Evolutionary conservation across 2,113 vertebrate species (phyloP), one percentile per base, ranked within the genome.

Genomic region (Piprites chloris): DNA sequence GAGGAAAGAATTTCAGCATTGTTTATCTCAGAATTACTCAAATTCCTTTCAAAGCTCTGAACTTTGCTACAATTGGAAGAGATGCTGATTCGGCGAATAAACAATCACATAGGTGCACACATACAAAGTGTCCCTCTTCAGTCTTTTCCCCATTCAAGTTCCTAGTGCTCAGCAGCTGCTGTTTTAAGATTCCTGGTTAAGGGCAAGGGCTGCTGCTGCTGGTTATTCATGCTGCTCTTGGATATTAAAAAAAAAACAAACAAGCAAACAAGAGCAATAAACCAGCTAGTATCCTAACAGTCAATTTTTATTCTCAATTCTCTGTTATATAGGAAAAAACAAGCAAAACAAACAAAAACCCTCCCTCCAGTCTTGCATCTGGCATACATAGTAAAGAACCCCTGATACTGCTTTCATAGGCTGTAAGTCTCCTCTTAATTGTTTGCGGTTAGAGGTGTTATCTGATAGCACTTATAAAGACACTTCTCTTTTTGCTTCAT

Each of bases 1-100:
- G 65, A 62, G 49, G 58, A 82, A 90, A 87, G 55, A 58, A 74
- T 80, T 85, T 59, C 87, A 85, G 41, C 42, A 80, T 41, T 39
- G 37, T 62, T 85, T 78, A 86, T 93, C 35, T 32, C 68, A 39
- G 39, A 96, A 85, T 83, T 67, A 62, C 30, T 74, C 44, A 63
- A 80, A 94, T 63, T 88, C 56, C 47, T 95, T 84, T 72, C 69
- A 92, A 83, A 96, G 41, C 49, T 47, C 78, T 87, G 71, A 93
- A 95, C 73, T 95, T 83, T 65, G 73, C 21, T 85, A 74, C 71
- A 90, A n/a, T 68, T 90, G 79, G 30, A 9, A 72, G 42, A 89
- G 39, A 85, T 33, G 68, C 42, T 85, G 78, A 77, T 93, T 73
- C 82, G 53, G 41, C 42, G 53, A 79, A 79, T 16, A 89, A 85